phyloP scores from a whole-genome alignment of 1,140 invertebrate species.

The Rhopalosiphum maidis region DNA sequence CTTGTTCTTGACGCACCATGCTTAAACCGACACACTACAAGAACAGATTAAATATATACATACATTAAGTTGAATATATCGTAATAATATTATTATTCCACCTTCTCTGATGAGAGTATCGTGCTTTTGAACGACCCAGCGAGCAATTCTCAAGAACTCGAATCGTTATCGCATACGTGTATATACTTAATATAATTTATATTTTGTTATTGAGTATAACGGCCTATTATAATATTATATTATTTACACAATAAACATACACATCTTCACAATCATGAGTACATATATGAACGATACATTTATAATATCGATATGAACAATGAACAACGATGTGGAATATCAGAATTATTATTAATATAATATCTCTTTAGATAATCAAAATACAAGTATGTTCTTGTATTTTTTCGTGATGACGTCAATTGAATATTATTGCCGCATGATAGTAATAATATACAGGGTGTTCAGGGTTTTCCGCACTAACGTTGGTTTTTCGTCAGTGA shows the following conservation, averaged over 20 bases:
- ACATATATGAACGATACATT: background rate
- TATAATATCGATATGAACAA: background rate
- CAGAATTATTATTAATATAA: background rate
- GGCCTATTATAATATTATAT: background rate
- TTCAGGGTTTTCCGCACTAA: background rate
- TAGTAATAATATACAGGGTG: background rate
- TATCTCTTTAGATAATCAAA: constrained; percentile 12
- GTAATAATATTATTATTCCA: background rate
- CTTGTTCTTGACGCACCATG: background rate
- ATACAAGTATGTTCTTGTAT: background rate
- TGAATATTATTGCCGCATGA: constrained; percentile 3
- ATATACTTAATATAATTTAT: background rate
- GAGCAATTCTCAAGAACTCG: background rate
- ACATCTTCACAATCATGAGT: background rate
- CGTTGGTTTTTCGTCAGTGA: background rate
- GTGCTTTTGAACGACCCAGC: background rate
- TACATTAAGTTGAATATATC: background rate
- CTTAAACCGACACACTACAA: background rate
- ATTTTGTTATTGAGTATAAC: background rate
- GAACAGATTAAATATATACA: background rate
- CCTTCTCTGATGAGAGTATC: background rate
- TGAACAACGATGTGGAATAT: background rate
- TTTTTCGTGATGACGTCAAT: constrained; percentile 14
- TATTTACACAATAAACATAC: background rate
- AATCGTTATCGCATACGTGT: background rate